Evolutionary conservation across 1,140 invertebrate genomes (phyloP).

Genomic region (Nilaparvata lugens): DNA sequence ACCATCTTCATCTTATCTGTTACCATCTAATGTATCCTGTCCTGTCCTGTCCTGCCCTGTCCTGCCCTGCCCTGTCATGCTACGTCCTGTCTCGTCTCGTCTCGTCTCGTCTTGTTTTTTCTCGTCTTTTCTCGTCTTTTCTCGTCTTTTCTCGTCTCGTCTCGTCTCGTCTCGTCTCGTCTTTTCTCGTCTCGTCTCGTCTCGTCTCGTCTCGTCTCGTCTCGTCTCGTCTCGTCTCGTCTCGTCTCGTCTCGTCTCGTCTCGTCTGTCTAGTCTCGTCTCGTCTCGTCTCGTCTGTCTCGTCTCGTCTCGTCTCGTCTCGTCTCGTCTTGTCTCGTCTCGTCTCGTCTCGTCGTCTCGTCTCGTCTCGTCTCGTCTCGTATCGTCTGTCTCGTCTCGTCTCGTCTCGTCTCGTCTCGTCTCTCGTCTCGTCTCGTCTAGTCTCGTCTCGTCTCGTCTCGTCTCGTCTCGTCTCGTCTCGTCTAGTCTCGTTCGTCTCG

Average conservation of each 20-base stretch:
- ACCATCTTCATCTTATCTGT: too few relatives aligned
- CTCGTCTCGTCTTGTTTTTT: neutral
- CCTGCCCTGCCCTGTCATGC: too few relatives aligned
- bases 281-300: too few relatives aligned
- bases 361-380: neutral
- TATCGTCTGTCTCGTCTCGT: neutral
- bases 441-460: slow-evolving; percentile 9
- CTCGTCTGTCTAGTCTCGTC: neutral
- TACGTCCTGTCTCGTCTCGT: slow-evolving; percentile 11
- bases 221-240: slow-evolving; percentile 9
- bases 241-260: slow-evolving; percentile 7
- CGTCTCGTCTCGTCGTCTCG: too few relatives aligned
- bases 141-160: too few relatives aligned
- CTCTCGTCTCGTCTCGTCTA: too few relatives aligned
- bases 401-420: too few relatives aligned
- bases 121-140: too few relatives aligned
- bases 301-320: slow-evolving; percentile 9
- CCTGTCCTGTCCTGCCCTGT: neutral
- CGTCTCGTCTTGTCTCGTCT: slow-evolving; percentile 10
- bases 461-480: slow-evolving; percentile 11
- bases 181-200: slow-evolving; percentile 8
- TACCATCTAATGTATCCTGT: too few relatives aligned
- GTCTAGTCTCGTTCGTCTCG: neutral
- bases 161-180: slow-evolving; percentile 7
- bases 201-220: slow-evolving; percentile 12